phyloP scores from a whole-genome alignment of 2,113 vertebrate species.

The Dipodomys merriami region DNA sequence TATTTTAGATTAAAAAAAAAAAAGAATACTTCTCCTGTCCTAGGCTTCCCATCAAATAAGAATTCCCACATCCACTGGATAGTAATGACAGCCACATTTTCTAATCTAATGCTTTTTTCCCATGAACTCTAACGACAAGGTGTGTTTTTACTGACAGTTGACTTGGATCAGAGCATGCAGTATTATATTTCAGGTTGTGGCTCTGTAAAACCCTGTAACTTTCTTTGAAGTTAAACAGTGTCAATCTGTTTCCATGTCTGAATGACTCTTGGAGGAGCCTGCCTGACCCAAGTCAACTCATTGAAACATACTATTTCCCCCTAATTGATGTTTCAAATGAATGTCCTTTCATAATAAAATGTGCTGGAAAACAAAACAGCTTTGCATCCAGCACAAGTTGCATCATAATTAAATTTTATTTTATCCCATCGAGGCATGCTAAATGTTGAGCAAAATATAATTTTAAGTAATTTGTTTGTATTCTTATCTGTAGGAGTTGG shows the following conservation, averaged over 20 bases:
- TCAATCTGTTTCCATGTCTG: conserved; percentile 85
- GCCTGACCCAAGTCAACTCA: conserved; percentile 82
- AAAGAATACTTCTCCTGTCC: conserved; percentile 51
- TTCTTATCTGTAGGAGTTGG: conserved; percentile 89
- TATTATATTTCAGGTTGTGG: conserved; percentile 86
- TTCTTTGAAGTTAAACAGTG: conserved; percentile 89
- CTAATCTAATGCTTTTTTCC: conserved; percentile 65
- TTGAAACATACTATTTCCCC: conserved; percentile 70
- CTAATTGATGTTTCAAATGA: conserved; percentile 73
- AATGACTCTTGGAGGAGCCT: conserved; percentile 83
- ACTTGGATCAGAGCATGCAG: conserved; percentile 84
- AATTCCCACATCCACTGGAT: conserved; percentile 56
- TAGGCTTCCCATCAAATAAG: conserved; percentile 65
- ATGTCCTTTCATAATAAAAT: conserved; percentile 74
- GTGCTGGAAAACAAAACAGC: conserved; percentile 71
- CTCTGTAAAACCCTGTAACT: conserved; percentile 84
- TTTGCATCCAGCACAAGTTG: conserved; percentile 77
- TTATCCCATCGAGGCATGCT: conserved; percentile 85
- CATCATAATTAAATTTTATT: conserved; percentile 88
- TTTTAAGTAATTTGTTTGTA: conserved; percentile 91
- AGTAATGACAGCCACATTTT: conserved; percentile 67
- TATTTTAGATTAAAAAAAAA: conserved; percentile 9
- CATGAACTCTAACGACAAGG: conserved; percentile 76
- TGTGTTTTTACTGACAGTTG: conserved; percentile 86
- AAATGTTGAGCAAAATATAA: conserved; percentile 88